phyloP scores from a whole-genome alignment of 1,140 invertebrate genomes.

The Zophobas morio region DNA sequence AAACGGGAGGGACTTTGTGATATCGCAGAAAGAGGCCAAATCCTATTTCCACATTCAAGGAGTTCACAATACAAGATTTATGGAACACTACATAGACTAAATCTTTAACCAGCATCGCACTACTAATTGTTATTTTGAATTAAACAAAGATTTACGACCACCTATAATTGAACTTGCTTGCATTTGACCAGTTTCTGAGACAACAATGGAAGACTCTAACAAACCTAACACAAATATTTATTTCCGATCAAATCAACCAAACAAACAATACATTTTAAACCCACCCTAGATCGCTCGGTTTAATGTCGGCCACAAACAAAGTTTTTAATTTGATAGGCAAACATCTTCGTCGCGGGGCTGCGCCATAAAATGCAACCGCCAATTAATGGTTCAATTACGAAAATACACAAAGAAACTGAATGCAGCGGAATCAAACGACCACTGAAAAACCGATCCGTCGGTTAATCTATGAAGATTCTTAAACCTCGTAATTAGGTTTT shows the following conservation, averaged over 20 bases:
- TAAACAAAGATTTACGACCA: slow-evolving; percentile 37
- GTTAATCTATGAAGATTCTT: no score
- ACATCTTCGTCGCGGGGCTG: background rate
- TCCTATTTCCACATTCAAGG: slow-evolving; percentile 42
- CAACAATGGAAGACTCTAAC: slow-evolving; percentile 22
- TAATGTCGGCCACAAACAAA: slow-evolving; percentile 5
- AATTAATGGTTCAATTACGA: no score
- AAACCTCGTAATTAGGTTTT: no score
- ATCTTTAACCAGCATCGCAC: slow-evolving; percentile 38
- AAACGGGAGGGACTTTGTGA: slow-evolving; percentile 40
- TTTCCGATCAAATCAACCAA: slow-evolving; percentile 45
- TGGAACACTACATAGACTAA: slow-evolving; percentile 36
- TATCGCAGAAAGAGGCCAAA: slow-evolving; percentile 44
- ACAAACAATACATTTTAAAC: slow-evolving; percentile 47
- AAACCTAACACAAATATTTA: slow-evolving; percentile 39
- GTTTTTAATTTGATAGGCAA: slow-evolving; percentile 24
- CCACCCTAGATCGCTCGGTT: background rate
- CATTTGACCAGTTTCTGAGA: slow-evolving; percentile 28
- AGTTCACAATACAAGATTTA: slow-evolving; percentile 38
- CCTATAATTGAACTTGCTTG: slow-evolving; percentile 42
- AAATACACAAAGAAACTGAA: no score
- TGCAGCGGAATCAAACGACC: no score
- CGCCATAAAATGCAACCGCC: no score
- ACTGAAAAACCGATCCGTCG: no score
- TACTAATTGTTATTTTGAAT: slow-evolving; percentile 42